A percentile compares a stretch with the other conserved stretches of the same genome.
Conservation (phyloP, 2,888 invertebrate genomes). For the Drosophila putrida region DNA sequence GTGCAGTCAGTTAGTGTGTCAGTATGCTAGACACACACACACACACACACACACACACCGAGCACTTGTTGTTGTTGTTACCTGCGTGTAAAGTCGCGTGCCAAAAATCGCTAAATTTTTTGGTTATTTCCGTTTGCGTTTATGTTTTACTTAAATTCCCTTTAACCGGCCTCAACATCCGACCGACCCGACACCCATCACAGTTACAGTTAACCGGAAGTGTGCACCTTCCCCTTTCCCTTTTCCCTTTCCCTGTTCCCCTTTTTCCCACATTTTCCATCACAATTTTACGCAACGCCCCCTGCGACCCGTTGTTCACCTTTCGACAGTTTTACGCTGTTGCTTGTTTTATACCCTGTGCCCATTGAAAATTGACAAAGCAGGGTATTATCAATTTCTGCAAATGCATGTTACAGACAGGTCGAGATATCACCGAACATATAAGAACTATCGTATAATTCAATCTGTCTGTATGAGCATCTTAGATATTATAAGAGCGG, state of each 20-base stretch:
- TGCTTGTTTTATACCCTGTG: conserved; percentile 9
- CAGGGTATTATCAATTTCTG: neutral
- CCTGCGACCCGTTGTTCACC: neutral
- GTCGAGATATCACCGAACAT: neutral
- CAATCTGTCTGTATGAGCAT: no score
- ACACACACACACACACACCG: conserved; percentile 11
- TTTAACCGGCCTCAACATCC: conserved; percentile 78
- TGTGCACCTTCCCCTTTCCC: neutral
- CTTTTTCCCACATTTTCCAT: neutral
- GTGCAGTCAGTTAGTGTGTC: conserved; percentile 55
- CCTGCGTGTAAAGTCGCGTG: conserved; percentile 64
- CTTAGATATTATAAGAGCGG: no score
- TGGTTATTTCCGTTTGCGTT: conserved; percentile 76
- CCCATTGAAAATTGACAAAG: neutral
- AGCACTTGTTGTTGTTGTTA: conserved; percentile 29
- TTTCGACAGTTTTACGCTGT: conserved; percentile 34
- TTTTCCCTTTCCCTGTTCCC: neutral
- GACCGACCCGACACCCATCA: conserved; percentile 45
- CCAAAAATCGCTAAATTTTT: conserved; percentile 61
- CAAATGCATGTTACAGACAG: neutral
- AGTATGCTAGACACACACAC: conserved; percentile 41
- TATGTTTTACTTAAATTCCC: conserved; percentile 80
- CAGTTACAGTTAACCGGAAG: conserved; percentile 43
- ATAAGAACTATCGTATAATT: neutral
- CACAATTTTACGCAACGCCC: conserved; percentile 51